Evolutionary conservation across 2,113 vertebrate genomes (phyloP).

Genomic region (human (Homo sapiens)): GRCh38 chr1:204968001-204968500

Average conservation of each 20-base stretch:
- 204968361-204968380: constrained; percentile 84
- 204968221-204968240: constrained; percentile 13
- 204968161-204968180: constrained; percentile 27
- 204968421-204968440: background rate
- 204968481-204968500: background rate
- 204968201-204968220: background rate
- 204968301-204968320: constrained; percentile 96
- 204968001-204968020: background rate
- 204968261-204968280: constrained; percentile 93
- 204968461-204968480: background rate
- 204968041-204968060: background rate
- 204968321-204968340: constrained; percentile 93
- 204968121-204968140: background rate
- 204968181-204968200: background rate
- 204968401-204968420: background rate
- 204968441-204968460: background rate
- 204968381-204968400: background rate
- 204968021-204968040: constrained; percentile 14
- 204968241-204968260: constrained; percentile 90
- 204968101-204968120: constrained; percentile 16
- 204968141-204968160: background rate
- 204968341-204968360: constrained; percentile 98
- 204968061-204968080: background rate
- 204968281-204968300: constrained; percentile 90
- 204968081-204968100: constrained; percentile 55